Evolutionary conservation across 1,140 invertebrate species (phyloP).

Genomic region (Drosophila bifasciata): DNA sequence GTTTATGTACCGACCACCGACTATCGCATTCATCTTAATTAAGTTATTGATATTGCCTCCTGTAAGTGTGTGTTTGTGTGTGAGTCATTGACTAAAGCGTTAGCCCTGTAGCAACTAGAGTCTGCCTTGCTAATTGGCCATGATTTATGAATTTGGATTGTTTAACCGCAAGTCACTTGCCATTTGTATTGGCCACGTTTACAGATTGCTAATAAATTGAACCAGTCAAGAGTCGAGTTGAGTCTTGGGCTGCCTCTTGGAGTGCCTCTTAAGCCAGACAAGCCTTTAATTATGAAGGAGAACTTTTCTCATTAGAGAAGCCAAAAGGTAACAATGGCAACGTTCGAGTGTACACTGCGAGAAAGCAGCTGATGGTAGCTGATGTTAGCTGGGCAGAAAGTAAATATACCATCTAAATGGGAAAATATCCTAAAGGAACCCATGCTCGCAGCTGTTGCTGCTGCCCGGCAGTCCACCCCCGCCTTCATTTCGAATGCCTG

Average conservation of each 20-base stretch:
- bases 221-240: constrained; percentile 28
- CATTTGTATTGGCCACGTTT: constrained; percentile 53
- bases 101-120: constrained; percentile 27
- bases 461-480: no score
- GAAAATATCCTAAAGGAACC: no score
- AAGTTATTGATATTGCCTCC: constrained; percentile 77
- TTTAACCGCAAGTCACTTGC: constrained; percentile 74
- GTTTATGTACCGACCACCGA: constrained; percentile 29
- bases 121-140: constrained; percentile 60
- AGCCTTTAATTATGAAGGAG: constrained; percentile 64
- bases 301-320: constrained; percentile 64
- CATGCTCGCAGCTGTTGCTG: no score
- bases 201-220: constrained; percentile 52
- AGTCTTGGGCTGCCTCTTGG: not conserved
- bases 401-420: no score
- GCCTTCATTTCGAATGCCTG: constrained; percentile 41
- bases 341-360: constrained; percentile 15
- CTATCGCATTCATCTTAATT: constrained; percentile 81
- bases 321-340: constrained; percentile 45
- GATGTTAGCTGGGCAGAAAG: not conserved
- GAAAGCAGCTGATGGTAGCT: constrained; percentile 1
- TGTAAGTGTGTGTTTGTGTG: constrained; percentile 36
- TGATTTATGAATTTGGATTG: constrained; percentile 78
- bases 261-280: constrained; percentile 17
- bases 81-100: constrained; percentile 21